Evolutionary conservation across 1,140 invertebrate species (phyloP).

Genomic region (Drosophila pectinifera): DNA sequence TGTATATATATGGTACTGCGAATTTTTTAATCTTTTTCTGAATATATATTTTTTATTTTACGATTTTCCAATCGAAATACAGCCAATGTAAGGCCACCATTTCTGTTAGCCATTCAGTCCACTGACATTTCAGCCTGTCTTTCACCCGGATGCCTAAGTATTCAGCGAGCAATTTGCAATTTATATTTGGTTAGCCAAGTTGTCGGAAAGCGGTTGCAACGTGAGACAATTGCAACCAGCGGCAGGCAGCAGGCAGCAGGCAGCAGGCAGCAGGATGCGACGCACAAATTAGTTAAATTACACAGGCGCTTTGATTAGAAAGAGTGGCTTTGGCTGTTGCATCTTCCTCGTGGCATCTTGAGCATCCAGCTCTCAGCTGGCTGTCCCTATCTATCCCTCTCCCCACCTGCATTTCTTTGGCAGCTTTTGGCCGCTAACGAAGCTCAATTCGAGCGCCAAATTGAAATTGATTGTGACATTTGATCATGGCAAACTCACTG

Average conservation of each 20-base stretch:
- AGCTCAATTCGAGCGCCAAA: slow-evolving; percentile 83
- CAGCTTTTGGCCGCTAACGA: slow-evolving; percentile 71
- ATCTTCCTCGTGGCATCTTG: slow-evolving; percentile 42
- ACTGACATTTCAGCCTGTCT: slow-evolving; percentile 16
- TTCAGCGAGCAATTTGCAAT: slow-evolving; percentile 52
- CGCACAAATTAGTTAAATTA: slow-evolving; percentile 81
- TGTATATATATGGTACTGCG: no score
- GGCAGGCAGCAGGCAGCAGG: slow-evolving; percentile 4
- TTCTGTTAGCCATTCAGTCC: slow-evolving; percentile 27
- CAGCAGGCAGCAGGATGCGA: slow-evolving; percentile 12
- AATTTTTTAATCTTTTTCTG: neutral
- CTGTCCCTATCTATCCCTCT: slow-evolving; percentile 7
- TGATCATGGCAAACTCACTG: slow-evolving; percentile 68
- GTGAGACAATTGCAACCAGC: slow-evolving; percentile 60
- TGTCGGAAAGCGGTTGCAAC: slow-evolving; percentile 58
- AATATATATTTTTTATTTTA: neutral
- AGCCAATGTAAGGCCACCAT: neutral
- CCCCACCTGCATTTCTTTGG: slow-evolving; percentile 48
- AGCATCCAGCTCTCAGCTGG: slow-evolving; percentile 17
- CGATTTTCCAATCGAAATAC: neutral
- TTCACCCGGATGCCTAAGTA: slow-evolving; percentile 17
- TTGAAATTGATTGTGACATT: slow-evolving; percentile 84
- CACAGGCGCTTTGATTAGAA: slow-evolving; percentile 80
- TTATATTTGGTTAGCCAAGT: slow-evolving; percentile 50
- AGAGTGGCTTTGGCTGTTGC: slow-evolving; percentile 61